Conservation (phyloP, 2,888 invertebrate species). For the Phrixothrix hirtus region DNA sequence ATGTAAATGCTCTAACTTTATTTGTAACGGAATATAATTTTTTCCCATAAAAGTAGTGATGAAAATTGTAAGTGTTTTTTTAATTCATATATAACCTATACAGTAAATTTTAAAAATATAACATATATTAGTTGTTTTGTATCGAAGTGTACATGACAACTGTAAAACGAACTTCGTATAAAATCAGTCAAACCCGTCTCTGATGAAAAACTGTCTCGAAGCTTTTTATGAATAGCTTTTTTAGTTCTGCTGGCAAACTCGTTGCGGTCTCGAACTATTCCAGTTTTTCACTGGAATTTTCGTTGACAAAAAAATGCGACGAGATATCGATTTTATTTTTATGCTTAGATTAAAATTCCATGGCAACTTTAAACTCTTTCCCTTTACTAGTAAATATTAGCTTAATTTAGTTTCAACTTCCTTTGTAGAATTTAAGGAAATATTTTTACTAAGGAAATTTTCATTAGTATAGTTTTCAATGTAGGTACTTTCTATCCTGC, state of each 20-base stretch:
- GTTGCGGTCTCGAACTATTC: conserved; percentile 48
- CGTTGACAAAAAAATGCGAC: conserved; percentile 46
- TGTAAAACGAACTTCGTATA: conserved; percentile 41
- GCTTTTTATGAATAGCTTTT: conserved; percentile 51
- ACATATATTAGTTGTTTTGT: neutral
- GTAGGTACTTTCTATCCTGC: no score
- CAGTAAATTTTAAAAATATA: neutral
- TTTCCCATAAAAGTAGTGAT: no score
- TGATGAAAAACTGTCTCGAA: conserved; percentile 53
- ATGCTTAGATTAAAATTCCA: conserved; percentile 25
- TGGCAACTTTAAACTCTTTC: conserved; percentile 2
- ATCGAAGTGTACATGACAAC: conserved; percentile 3
- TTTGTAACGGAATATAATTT: no score
- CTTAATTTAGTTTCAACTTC: no score
- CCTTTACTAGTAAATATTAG: no score
- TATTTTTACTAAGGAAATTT: no score
- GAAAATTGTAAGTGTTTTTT: no score
- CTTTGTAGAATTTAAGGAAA: no score
- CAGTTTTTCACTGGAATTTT: conserved; percentile 53
- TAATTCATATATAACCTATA: no score
- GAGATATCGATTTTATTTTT: conserved; percentile 32
- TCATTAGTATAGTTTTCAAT: no score
- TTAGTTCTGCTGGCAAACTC: conserved; percentile 45
- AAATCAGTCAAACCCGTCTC: conserved; percentile 51
- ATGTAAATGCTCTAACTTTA: no score